Conservation (phyloP, 2,797 vertebrate genomes). For the Pangasius djambal region DNA sequence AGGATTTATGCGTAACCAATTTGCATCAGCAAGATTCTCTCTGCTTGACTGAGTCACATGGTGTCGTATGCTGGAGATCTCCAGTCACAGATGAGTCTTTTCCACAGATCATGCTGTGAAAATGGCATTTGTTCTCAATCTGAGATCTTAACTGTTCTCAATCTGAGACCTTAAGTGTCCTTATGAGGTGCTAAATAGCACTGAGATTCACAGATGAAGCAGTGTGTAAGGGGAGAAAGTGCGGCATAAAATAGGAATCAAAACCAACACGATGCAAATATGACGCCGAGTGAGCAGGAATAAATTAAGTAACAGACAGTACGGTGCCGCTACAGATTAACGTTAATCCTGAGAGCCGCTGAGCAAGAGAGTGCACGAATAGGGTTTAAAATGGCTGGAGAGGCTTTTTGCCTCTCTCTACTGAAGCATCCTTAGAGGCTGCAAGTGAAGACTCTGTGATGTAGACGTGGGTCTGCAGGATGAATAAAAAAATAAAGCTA, state of each 20-base stretch:
- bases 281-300: conserved; percentile 21
- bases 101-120: conserved; percentile 33
- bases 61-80: conserved; percentile 16
- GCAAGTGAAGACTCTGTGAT: conserved; percentile 8
- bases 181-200: conserved; percentile 13
- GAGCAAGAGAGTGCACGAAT: background rate
- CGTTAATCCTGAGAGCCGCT: background rate
- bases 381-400: conserved; percentile 23
- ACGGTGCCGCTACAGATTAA: background rate
- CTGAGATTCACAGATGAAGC: conserved; percentile 45
- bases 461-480: conserved; percentile 18
- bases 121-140: conserved; percentile 36
- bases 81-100: conserved; percentile 22
- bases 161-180: conserved; percentile 25
- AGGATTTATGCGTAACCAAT: conserved; percentile 11
- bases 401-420: background rate
- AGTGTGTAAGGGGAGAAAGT: conserved; percentile 43
- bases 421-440: background rate
- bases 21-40: conserved; percentile 10
- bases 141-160: background rate
- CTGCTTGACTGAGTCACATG: conserved; percentile 13
- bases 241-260: conserved; percentile 35
- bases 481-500: conserved; percentile 34
- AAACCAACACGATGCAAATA: conserved; percentile 33
- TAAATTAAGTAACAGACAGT: conserved; percentile 12